Evolutionary conservation across 1,140 invertebrate genomes (phyloP).

Genomic region (Linepithema humile): DNA sequence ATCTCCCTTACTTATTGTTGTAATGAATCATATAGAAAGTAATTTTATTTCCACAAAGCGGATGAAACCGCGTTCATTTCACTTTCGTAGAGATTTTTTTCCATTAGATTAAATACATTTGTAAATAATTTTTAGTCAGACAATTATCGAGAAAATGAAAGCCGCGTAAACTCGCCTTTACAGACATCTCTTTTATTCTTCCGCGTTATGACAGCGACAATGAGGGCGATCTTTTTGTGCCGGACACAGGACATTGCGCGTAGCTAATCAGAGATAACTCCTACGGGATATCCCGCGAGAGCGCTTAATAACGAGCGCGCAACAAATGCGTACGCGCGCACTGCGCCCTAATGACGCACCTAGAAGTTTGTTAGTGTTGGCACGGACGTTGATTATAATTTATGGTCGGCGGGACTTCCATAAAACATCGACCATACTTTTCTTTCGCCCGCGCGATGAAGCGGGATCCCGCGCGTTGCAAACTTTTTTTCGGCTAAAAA

Average conservation of each 20-base stretch:
- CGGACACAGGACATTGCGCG: background rate
- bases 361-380: slow-evolving; percentile 73
- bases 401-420: slow-evolving; percentile 71
- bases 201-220: slow-evolving; percentile 35
- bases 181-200: background rate
- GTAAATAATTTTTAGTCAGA: background rate
- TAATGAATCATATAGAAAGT: too few species aligned
- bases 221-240: slow-evolving; percentile 13
- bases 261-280: slow-evolving; percentile 47
- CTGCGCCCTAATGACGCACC: slow-evolving; percentile 71
- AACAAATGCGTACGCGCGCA: slow-evolving; percentile 20
- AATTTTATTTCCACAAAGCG: too few species aligned
- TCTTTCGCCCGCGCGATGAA: slow-evolving; percentile 32
- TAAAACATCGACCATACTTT: slow-evolving; percentile 72
- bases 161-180: slow-evolving; percentile 8
- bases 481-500: background rate
- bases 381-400: slow-evolving; percentile 81
- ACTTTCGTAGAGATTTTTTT: too few species aligned
- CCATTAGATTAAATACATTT: background rate
- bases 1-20: too few species aligned
- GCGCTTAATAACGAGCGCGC: slow-evolving; percentile 55
- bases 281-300: slow-evolving; percentile 27
- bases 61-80: too few species aligned
- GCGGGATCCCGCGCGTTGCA: background rate
- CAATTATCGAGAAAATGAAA: background rate